Percentiles rank a stretch among this genome's conserved stretches.
Conservation (phyloP, 2,797 vertebrate genomes). For the Karalla daura region DNA sequence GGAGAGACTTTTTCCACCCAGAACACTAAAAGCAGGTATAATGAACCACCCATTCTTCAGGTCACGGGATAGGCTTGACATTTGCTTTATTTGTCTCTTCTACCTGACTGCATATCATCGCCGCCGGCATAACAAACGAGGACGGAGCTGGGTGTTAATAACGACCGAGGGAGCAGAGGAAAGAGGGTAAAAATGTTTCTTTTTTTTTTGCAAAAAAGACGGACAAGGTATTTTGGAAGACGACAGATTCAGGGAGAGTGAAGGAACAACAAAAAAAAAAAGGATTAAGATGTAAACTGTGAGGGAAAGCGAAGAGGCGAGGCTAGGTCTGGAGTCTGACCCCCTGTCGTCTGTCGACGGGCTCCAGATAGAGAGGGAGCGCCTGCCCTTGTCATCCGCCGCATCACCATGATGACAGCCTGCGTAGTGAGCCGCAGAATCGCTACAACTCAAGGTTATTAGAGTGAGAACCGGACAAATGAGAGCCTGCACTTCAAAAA, state of each 20-base stretch:
- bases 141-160: conserved; percentile 41
- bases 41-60: conserved; percentile 49
- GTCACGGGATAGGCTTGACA: conserved; percentile 56
- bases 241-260: not conserved
- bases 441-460: conserved; percentile 37
- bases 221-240: conserved; percentile 10
- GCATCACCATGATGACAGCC: conserved; percentile 39
- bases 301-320: conserved; percentile 14
- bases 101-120: conserved; percentile 56
- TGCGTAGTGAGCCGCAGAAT: conserved; percentile 48
- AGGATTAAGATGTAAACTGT: conserved; percentile 2
- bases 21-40: conserved; percentile 20
- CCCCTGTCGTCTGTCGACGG: conserved; percentile 58
- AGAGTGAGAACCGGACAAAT: conserved; percentile 62
- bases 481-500: conserved; percentile 53
- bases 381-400: conserved; percentile 52
- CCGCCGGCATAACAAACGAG: conserved; percentile 57
- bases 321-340: conserved; percentile 20
- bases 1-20: conserved; percentile 1
- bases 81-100: conserved; percentile 65
- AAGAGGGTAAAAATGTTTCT: too few species aligned
- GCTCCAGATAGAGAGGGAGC: conserved; percentile 47
- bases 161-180: conserved; percentile 19
- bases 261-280: conserved; percentile 12
- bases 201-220: conserved; percentile 11